Percentiles rank a stretch among this genome's conserved stretches.
phyloP scores from a whole-genome alignment of 2,797 vertebrate species.

The Microctenopoma stevenorrisi region DNA sequence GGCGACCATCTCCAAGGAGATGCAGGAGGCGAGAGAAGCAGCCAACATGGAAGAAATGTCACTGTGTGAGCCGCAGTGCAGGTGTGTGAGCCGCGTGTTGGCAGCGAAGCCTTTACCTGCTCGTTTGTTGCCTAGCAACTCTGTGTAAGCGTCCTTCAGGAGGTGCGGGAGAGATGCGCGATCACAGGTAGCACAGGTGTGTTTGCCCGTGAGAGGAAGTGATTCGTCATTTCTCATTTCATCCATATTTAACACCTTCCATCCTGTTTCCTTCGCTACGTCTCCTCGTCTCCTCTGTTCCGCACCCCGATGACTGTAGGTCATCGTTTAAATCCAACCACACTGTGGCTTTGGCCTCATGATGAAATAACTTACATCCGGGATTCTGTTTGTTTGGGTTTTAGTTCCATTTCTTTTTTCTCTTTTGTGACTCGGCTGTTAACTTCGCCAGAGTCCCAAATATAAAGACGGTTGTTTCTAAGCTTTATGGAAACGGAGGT shows the following conservation, averaged over 20 bases:
- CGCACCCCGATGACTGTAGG: not conserved
- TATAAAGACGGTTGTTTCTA: no score
- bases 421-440: no score
- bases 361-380: no score
- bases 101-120: slow-evolving; percentile 40
- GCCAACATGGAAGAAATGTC: slow-evolving; percentile 53
- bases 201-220: not conserved
- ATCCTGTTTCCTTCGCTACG: not conserved
- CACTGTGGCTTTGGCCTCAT: no score
- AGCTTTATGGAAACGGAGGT: no score
- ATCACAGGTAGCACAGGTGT: slow-evolving; percentile 49
- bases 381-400: no score
- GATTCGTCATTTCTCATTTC: slow-evolving; percentile 4
- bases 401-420: no score
- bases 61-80: slow-evolving; percentile 34
- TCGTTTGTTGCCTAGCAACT: slow-evolving; percentile 55
- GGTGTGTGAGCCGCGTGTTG: slow-evolving; percentile 4
- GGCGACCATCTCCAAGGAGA: slow-evolving; percentile 71
- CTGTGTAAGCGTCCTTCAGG: not conserved
- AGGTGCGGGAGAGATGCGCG: not conserved
- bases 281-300: not conserved
- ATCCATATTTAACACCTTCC: no score
- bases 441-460: no score
- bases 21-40: slow-evolving; percentile 58
- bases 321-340: no score